phyloP scores from a whole-genome alignment of 2,113 vertebrate species.

The Delphinus delphis region DNA sequence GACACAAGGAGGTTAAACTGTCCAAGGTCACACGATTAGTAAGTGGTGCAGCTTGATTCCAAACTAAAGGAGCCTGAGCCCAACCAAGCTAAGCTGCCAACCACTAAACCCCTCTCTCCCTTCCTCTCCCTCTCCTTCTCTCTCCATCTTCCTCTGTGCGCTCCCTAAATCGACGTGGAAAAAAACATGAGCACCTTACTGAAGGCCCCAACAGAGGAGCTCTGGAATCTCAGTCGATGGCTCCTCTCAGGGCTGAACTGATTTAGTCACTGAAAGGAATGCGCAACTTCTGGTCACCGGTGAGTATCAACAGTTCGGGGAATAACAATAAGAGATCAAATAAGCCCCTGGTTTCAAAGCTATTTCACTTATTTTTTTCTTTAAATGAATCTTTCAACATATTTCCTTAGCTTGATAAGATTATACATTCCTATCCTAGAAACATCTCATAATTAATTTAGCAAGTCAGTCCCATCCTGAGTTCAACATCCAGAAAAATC shows the following conservation, averaged over 20 bases:
- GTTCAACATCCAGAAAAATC: constrained; percentile 26
- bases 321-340: background rate
- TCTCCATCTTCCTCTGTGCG: background rate
- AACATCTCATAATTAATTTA: constrained; percentile 49
- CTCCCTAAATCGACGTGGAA: background rate
- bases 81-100: background rate
- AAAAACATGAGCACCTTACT: background rate
- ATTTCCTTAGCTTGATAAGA: background rate
- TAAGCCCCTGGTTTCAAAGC: background rate
- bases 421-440: background rate
- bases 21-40: background rate
- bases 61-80: background rate
- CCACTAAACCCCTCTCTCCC: rapidly evolving
- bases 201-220: background rate
- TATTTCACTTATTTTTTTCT: background rate
- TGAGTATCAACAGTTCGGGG: background rate
- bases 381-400: background rate
- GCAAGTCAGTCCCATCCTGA: background rate
- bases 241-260: background rate
- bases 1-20: background rate
- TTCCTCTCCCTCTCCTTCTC: background rate
- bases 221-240: background rate
- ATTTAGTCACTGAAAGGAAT: background rate
- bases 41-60: background rate
- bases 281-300: background rate